Percentiles rank a stretch among this genome's conserved stretches.
Conservation (phyloP, 2,888 invertebrate genomes). For the Ceraclea dissimilis region DNA sequence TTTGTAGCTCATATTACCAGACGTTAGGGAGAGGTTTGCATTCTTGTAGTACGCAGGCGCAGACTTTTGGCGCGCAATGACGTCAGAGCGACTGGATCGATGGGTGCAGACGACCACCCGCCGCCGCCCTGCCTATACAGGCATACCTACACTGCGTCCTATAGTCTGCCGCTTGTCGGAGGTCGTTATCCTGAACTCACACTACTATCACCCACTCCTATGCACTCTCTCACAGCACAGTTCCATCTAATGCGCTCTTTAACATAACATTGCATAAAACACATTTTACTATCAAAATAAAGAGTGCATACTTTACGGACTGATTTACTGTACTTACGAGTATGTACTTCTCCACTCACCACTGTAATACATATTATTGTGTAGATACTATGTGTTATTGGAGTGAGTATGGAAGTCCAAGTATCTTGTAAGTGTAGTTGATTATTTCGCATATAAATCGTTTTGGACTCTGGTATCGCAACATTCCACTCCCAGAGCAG, state of each 20-base stretch:
- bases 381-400: no score
- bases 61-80: conserved; percentile 23
- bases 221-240: no score
- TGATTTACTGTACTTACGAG: conserved; percentile 17
- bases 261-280: no score
- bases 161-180: conserved; percentile 29
- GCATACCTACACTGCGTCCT: conserved; percentile 25
- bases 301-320: no score
- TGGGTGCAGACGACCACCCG: conserved; percentile 35
- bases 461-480: conserved; percentile 3
- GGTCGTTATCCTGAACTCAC: conserved; percentile 31
- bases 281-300: no score
- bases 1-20: not conserved
- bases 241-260: no score
- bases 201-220: conserved; percentile 32
- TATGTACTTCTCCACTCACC: no score
- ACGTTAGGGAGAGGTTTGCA: not conserved
- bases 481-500: conserved; percentile 25
- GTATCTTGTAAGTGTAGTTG: conserved; percentile 1
- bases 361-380: no score
- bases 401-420: conserved; percentile 18
- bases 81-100: conserved; percentile 45
- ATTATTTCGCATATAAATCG: not conserved
- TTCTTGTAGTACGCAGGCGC: conserved; percentile 16
- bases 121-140: conserved; percentile 17